Evolutionary conservation across 2,888 invertebrate species (phyloP).

Genomic region (Ormyrus labotus): DNA sequence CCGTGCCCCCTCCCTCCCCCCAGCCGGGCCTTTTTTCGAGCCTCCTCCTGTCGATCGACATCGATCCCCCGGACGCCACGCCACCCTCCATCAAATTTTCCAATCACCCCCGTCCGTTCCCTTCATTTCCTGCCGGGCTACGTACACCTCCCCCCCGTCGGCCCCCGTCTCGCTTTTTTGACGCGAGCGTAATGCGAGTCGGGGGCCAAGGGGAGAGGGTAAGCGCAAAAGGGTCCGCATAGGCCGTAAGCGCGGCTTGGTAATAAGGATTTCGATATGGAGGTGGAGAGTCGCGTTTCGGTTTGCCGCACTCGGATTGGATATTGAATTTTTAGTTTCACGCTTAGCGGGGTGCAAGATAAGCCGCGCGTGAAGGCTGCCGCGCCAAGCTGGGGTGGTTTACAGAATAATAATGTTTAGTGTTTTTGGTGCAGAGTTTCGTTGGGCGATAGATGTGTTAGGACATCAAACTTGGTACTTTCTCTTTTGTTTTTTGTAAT

Average conservation of each 20-base stretch:
- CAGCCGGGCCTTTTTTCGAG: background rate
- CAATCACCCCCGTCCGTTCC: slow-evolving; percentile 68
- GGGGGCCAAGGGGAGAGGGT: slow-evolving; percentile 14
- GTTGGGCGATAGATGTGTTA: too few species aligned
- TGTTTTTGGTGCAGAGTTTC: too few species aligned
- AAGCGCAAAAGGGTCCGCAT: slow-evolving; percentile 61
- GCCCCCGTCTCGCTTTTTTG: slow-evolving; percentile 39
- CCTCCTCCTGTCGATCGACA: background rate
- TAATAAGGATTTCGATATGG: slow-evolving; percentile 37
- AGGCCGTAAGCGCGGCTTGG: slow-evolving; percentile 61
- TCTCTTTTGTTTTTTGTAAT: too few species aligned
- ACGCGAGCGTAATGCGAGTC: slow-evolving; percentile 62
- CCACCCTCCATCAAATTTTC: slow-evolving; percentile 74
- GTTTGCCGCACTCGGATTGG: background rate
- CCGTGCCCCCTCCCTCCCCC: background rate
- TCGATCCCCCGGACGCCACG: slow-evolving; percentile 24
- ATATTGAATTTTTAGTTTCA: slow-evolving; percentile 5
- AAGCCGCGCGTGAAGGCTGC: background rate
- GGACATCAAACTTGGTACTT: too few species aligned
- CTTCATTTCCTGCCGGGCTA: slow-evolving; percentile 39
- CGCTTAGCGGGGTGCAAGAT: background rate
- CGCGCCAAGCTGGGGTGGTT: background rate
- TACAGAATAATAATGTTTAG: too few species aligned
- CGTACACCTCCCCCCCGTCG: too few species aligned
- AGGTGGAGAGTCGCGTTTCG: slow-evolving; percentile 1